Evolutionary conservation across 1,140 invertebrate genomes (phyloP).

Genomic region (Bathynomus jamesi): DNA sequence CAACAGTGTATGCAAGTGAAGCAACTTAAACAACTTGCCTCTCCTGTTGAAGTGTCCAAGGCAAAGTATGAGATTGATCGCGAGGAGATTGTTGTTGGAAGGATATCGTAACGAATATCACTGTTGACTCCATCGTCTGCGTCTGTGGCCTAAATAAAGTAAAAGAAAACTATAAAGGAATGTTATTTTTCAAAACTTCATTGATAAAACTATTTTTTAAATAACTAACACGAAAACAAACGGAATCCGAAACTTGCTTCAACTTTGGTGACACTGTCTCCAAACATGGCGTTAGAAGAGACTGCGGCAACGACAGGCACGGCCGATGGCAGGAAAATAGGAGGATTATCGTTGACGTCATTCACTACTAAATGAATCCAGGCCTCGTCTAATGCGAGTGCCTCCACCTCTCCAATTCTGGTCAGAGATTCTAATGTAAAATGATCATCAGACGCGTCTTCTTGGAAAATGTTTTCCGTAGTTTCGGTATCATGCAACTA

Average conservation of each 20-base stretch:
- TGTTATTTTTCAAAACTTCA: no score
- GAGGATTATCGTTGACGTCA: slow-evolving; percentile 37
- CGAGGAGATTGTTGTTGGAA: slow-evolving; percentile 45
- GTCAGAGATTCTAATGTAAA: no score
- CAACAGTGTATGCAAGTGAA: no score
- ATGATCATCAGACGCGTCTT: no score
- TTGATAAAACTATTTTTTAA: no score
- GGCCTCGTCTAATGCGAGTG: background rate
- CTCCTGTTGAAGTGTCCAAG: background rate
- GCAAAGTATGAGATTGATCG: background rate
- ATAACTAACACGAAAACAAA: no score
- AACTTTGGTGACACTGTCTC: background rate
- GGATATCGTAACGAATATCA: slow-evolving; percentile 44
- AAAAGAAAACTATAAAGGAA: no score
- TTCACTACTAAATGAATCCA: background rate
- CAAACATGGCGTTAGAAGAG: background rate
- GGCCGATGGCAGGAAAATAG: slow-evolving; percentile 17
- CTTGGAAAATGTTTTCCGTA: no score
- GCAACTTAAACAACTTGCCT: no score
- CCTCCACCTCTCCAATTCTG: background rate
- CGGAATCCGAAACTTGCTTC: no score
- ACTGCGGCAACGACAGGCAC: background rate
- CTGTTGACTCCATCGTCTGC: slow-evolving; percentile 52
- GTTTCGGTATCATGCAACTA: no score
- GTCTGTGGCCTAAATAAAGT: slow-evolving; percentile 68